A percentile compares a stretch with the other conserved stretches of the same genome.
Conservation (phyloP, 2,797 vertebrate species). For the Acrocephalus scirpaceus region DNA sequence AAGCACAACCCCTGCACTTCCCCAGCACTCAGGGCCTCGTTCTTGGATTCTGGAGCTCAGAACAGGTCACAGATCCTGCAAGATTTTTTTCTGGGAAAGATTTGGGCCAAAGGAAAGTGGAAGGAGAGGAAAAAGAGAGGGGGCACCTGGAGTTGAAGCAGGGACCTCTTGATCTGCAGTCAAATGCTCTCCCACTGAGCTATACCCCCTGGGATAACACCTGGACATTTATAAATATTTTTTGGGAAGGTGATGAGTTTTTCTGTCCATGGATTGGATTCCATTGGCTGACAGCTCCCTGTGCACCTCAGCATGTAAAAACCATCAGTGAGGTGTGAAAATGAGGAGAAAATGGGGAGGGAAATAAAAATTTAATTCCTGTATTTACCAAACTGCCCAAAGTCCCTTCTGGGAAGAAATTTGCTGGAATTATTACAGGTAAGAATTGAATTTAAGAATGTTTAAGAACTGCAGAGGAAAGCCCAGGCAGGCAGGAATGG, state of each 20-base stretch:
- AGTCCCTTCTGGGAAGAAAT: no score
- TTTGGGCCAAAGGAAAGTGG: no score
- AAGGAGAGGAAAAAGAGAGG: background rate
- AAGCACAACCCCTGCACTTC: no score
- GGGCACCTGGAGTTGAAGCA: slow-evolving; percentile 33
- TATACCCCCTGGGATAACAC: slow-evolving; percentile 32
- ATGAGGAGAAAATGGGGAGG: background rate
- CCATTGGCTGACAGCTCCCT: background rate
- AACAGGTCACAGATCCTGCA: no score
- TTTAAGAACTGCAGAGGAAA: no score
- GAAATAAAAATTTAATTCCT: background rate
- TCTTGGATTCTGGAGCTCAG: no score
- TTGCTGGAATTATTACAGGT: no score
- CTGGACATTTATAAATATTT: background rate
- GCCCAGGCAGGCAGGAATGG: accelerated
- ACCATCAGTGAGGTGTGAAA: background rate
- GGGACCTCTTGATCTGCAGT: slow-evolving; percentile 73
- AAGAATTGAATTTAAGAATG: no score
- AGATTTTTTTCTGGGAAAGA: no score
- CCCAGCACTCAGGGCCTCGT: no score
- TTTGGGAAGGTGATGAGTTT: background rate
- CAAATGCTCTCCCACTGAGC: slow-evolving; percentile 73
- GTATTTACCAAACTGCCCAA: no score
- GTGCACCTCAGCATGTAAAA: background rate
- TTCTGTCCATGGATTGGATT: background rate